A percentile compares a stretch with the other conserved stretches of the same genome.
phyloP scores from a whole-genome alignment of 2,888 invertebrate species.

The Xestia xanthographa region DNA sequence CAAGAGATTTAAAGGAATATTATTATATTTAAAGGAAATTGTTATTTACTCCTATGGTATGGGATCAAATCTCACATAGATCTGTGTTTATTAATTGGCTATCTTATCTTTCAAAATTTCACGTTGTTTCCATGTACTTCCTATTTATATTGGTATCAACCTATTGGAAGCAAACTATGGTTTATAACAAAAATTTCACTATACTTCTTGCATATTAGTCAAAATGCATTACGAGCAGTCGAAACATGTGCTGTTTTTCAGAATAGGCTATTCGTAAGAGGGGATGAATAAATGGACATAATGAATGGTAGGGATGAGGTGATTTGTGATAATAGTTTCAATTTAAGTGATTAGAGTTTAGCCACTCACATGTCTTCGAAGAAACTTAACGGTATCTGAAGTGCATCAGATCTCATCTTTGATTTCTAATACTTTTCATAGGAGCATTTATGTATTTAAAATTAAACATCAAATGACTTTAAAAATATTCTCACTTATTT shows the following conservation, averaged over 20 bases:
- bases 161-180: background rate
- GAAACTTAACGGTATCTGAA: conserved; percentile 69
- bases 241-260: conserved; percentile 43
- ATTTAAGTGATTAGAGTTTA: conserved; percentile 77
- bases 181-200: conserved; percentile 43
- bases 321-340: conserved; percentile 88
- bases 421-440: conserved; percentile 78
- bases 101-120: conserved; percentile 24
- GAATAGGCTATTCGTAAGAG: conserved; percentile 59
- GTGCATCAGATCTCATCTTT: conserved; percentile 76
- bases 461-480: conserved; percentile 12
- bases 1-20: conserved; percentile 41
- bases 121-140: conserved; percentile 17
- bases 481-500: conserved; percentile 14
- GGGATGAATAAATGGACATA: conserved; percentile 65
- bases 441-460: conserved; percentile 81
- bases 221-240: conserved; percentile 54
- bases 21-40: conserved; percentile 47
- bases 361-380: conserved; percentile 69
- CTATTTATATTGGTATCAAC: conserved; percentile 6
- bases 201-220: conserved; percentile 56
- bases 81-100: conserved; percentile 29
- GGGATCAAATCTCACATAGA: conserved; percentile 57
- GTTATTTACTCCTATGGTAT: conserved; percentile 46
- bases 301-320: conserved; percentile 76